These are phyloP conservation scores for Amazona guildingii DNA, from an alignment of 2,113 vertebrate species.

Conservation along the genomic window DNA sequence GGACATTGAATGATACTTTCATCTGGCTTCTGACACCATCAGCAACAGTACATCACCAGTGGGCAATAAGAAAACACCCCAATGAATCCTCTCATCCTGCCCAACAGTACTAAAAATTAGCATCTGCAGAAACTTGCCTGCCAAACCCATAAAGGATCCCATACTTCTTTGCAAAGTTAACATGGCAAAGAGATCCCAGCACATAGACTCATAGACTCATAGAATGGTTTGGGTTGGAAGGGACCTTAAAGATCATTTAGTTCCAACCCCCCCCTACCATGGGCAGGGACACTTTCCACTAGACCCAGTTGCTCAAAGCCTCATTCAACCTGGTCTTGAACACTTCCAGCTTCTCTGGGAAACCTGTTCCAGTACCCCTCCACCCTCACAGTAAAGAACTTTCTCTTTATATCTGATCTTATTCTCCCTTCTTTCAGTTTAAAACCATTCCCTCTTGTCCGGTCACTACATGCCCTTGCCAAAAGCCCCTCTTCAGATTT, in stretches of 20 bases:
- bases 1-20: background rate
- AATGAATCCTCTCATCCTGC: background rate
- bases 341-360: background rate
- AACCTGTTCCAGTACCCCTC: background rate
- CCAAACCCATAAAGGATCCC: background rate
- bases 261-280: background rate
- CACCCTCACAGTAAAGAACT: background rate
- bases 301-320: background rate
- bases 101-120: background rate
- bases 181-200: background rate
- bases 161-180: background rate
- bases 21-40: background rate
- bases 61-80: background rate
- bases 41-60: background rate
- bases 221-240: background rate
- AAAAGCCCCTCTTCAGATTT: background rate
- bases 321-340: background rate
- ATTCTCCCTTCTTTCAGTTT: background rate
- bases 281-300: background rate
- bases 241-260: background rate
- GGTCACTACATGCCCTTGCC: background rate
- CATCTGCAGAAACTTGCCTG: background rate
- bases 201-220: background rate
- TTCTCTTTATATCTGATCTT: background rate
- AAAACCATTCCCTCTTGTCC: background rate